Base-by-base conservation (phyloP, 2,113 vertebrate genomes). In the Neodon shergylaensis region DNA sequence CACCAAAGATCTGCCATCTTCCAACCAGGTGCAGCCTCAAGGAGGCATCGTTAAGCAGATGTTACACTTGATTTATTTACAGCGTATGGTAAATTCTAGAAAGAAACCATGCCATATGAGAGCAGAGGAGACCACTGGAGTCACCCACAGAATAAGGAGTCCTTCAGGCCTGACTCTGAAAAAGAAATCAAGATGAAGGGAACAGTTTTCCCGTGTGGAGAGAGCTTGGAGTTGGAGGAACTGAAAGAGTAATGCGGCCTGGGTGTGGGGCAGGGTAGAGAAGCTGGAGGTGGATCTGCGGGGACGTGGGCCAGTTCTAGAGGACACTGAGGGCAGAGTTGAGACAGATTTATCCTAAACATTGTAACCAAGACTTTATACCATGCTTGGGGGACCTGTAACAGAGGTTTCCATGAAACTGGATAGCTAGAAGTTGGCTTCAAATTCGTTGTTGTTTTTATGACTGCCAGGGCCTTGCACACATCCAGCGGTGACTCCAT, bases 241-340 rank as follows among this genome's bases (percentile, higher is more conserved):
- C 36, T 7, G 19, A 17, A 31, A 47, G 81, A 13, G 12, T 0
- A 22, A 9, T 4, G 1, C 31, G 16, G 65, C 9, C 63, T 31
- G 0, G n/a, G 42, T 3, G 33, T 10, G 16, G 26, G 0, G 4
- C 5, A 49, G 54, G 4, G 49, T n/a, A 9, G 39, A 76, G 39
- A 65, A 17, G 26, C 44, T 11, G 26, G 42, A 39, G 33, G 28
- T 16, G 42, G 44, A 28, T 33, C 26, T 36, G 47, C 21, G 39
- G 31, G n/a, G 39, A 6, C 0, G 1, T 21, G 3, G 17, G 5
- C 17, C 26, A 22, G 44, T 28, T 14, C 81, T 36, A 42, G 36
- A n/a, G 79, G 49, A 22, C 8, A 66, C 7, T 39, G 47, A 22
- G 72, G 83, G 7, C 12, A 8, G 42, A 61, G 61, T 1, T 42